Percentiles rank a stretch among this genome's conserved stretches.
These are phyloP conservation scores for Orientallactaga sibirica DNA, from an alignment of 2,797 vertebrate genomes.

Conservation along the genomic window DNA sequence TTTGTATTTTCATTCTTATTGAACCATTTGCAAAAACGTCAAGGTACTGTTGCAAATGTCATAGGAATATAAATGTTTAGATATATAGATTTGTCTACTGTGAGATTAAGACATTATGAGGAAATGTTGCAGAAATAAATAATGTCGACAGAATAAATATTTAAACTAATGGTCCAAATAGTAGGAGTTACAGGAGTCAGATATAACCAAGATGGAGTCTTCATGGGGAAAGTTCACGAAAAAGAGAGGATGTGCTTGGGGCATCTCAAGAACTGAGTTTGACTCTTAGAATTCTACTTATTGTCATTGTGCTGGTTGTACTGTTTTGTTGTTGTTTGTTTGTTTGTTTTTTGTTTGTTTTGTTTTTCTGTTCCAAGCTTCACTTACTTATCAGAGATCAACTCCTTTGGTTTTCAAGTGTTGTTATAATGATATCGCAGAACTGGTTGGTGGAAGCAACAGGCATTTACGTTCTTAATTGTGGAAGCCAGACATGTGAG, in stretches of 20 bases:
- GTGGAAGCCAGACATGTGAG: not conserved
- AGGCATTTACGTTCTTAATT: not conserved
- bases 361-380: not conserved
- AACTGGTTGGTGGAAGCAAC: not conserved
- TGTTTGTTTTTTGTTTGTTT: too few relatives aligned
- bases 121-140: slow-evolving; percentile 22
- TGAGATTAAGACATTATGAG: slow-evolving; percentile 11
- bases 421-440: not conserved
- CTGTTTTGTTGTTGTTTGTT: not conserved
- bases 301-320: not conserved
- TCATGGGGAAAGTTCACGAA: not conserved
- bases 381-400: not conserved
- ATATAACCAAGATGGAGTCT: not conserved
- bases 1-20: not conserved
- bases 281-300: not conserved
- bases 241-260: accelerated
- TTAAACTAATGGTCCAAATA: not conserved
- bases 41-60: not conserved
- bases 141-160: not conserved
- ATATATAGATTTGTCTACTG: not conserved
- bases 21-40: not conserved
- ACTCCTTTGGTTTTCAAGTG: not conserved
- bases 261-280: not conserved
- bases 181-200: not conserved
- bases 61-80: not conserved